Conservation (phyloP, 2,888 invertebrate species). For the Agrotis exclamationis region DNA sequence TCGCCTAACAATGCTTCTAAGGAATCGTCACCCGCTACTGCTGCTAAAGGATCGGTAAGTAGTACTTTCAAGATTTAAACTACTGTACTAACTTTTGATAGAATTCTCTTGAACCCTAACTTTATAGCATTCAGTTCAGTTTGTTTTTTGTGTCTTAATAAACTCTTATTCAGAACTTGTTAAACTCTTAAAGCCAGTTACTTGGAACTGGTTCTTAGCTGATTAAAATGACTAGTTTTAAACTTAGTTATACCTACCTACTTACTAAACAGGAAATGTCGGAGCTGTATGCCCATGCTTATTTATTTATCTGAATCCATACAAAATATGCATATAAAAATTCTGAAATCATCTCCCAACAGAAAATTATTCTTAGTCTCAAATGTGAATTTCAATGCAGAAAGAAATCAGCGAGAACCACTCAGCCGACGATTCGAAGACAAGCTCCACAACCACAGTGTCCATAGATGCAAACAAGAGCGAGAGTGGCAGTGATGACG, state of each 20-base stretch:
- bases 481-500: slow-evolving; percentile 69
- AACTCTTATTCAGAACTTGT: background rate
- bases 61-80: background rate
- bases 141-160: background rate
- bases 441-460: slow-evolving; percentile 36
- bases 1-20: slow-evolving; percentile 17
- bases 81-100: background rate
- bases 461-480: slow-evolving; percentile 65
- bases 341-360: too few species aligned
- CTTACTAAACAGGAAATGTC: background rate
- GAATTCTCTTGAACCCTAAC: background rate
- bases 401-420: slow-evolving; percentile 4
- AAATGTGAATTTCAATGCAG: slow-evolving; percentile 16
- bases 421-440: slow-evolving; percentile 13
- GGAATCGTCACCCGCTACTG: slow-evolving; percentile 2
- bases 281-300: too few species aligned
- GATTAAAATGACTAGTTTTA: slow-evolving; percentile 4
- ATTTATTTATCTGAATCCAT: too few species aligned
- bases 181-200: background rate
- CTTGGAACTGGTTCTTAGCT: slow-evolving; percentile 16
- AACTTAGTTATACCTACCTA: background rate
- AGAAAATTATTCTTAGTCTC: too few species aligned
- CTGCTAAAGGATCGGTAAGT: slow-evolving; percentile 29
- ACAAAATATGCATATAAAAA: too few species aligned
- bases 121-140: background rate